Evolutionary conservation across 2,888 invertebrate genomes (phyloP).

Genomic region (Tholera decimalis): DNA sequence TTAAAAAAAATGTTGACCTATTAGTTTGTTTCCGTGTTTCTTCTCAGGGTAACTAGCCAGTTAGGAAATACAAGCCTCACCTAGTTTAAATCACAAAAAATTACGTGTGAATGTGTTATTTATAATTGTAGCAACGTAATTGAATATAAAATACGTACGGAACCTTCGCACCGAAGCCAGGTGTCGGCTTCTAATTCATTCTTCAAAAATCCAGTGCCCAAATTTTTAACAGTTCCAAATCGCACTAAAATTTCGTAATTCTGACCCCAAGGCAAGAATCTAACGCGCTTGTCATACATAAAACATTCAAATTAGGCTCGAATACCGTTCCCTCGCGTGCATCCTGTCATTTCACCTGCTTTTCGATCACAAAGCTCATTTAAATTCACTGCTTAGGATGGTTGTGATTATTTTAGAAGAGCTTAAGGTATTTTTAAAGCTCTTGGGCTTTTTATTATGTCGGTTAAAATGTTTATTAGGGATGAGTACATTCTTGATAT

Average conservation of each 20-base stretch:
- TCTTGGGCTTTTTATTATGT: slow-evolving; percentile 7
- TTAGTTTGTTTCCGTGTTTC: too few relatives aligned
- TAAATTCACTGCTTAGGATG: slow-evolving; percentile 53
- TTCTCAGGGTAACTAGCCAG: too few relatives aligned
- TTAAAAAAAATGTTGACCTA: too few relatives aligned
- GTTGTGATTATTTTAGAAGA: slow-evolving; percentile 39
- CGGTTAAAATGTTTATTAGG: neutral
- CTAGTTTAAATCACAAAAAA: too few relatives aligned
- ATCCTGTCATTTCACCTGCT: slow-evolving; percentile 58
- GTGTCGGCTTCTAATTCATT: neutral
- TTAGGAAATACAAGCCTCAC: too few relatives aligned
- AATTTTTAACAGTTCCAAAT: slow-evolving; percentile 20
- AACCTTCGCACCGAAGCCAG: too few relatives aligned
- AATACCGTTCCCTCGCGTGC: slow-evolving; percentile 56
- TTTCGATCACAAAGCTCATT: slow-evolving; percentile 55
- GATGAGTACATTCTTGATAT: neutral
- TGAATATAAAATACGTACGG: too few relatives aligned
- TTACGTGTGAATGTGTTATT: too few relatives aligned
- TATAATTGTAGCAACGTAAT: too few relatives aligned
- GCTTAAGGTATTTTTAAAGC: slow-evolving; percentile 8
- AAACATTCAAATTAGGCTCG: slow-evolving; percentile 43
- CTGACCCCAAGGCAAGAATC: slow-evolving; percentile 31
- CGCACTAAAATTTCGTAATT: slow-evolving; percentile 18
- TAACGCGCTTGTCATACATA: slow-evolving; percentile 43
- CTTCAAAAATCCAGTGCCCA: neutral